Evolutionary conservation across 1,140 invertebrate species (phyloP).

Genomic region (Pseudomyrmex gracilis): DNA sequence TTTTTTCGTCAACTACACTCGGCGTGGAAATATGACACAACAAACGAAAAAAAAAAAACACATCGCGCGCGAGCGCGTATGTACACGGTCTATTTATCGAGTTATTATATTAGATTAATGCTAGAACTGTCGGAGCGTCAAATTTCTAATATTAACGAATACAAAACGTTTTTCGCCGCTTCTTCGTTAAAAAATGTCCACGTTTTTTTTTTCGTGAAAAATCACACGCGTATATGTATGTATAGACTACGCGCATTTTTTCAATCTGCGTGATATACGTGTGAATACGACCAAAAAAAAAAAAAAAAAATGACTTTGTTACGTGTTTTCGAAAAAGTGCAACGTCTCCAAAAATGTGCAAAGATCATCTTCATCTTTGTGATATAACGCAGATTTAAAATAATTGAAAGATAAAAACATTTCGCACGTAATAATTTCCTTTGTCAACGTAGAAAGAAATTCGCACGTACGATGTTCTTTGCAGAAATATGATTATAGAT

Average conservation of each 20-base stretch:
- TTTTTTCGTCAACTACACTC: conserved; percentile 40
- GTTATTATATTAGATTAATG: conserved; percentile 48
- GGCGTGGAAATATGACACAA: not conserved
- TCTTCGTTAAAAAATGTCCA: conserved; percentile 27
- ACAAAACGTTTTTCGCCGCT: conserved; percentile 23
- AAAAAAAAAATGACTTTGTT: conserved; percentile 12
- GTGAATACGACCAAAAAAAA: too few relatives aligned
- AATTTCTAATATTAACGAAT: conserved; percentile 45
- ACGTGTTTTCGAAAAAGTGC: not conserved
- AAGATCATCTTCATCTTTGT: not conserved
- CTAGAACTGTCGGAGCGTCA: conserved; percentile 25
- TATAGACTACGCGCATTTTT: conserved; percentile 15
- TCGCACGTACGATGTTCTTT: not conserved
- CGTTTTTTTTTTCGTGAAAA: conserved; percentile 10
- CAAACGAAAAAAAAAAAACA: conserved; percentile 35
- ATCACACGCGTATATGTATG: not conserved
- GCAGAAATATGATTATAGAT: not conserved
- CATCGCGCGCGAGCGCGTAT: not conserved
- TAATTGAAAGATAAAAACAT: not conserved
- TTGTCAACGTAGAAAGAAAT: not conserved
- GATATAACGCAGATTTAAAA: not conserved
- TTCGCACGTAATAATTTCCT: not conserved
- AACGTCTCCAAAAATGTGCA: not conserved
- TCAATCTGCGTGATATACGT: not conserved
- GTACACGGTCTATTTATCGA: conserved; percentile 27